Evolutionary conservation across 2,113 vertebrate species (phyloP).

Genomic region (Microcebus tavaratra): DNA sequence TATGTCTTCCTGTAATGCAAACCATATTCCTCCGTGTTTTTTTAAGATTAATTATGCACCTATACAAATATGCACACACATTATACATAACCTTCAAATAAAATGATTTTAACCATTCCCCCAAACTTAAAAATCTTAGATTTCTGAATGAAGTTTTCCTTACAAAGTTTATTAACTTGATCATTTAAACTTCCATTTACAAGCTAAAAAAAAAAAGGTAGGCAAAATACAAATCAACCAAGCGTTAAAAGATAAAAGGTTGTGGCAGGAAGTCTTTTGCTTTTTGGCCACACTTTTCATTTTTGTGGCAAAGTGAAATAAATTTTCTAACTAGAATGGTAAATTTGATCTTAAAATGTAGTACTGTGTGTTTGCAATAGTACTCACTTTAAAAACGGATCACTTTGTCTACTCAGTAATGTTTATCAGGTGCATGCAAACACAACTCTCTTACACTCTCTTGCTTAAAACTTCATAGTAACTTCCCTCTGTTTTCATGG

Average conservation of each 20-base stretch:
- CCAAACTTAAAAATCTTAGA: neutral
- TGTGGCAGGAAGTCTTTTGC: neutral
- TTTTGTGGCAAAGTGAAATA: neutral
- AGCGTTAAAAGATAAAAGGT: neutral
- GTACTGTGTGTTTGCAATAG: neutral
- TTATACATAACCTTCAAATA: neutral
- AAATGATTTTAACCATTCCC: neutral
- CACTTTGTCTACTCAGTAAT: neutral
- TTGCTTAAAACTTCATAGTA: neutral
- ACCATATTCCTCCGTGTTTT: neutral
- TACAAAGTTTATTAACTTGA: neutral
- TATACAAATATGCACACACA: neutral
- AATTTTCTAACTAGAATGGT: neutral
- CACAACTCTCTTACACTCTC: neutral
- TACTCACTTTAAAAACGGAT: neutral
- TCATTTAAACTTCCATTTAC: neutral
- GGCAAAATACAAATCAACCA: slow-evolving; percentile 23
- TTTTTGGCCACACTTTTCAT: neutral
- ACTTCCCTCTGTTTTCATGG: neutral
- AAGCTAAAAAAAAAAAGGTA: neutral
- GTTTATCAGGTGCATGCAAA: neutral
- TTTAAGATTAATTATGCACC: neutral
- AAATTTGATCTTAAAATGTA: neutral
- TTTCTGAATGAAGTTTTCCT: slow-evolving; percentile 41
- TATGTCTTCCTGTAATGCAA: neutral